These are phyloP conservation scores for Cataglyphis hispanica DNA, from an alignment of 1,140 invertebrate genomes.

Conservation along the genomic window DNA sequence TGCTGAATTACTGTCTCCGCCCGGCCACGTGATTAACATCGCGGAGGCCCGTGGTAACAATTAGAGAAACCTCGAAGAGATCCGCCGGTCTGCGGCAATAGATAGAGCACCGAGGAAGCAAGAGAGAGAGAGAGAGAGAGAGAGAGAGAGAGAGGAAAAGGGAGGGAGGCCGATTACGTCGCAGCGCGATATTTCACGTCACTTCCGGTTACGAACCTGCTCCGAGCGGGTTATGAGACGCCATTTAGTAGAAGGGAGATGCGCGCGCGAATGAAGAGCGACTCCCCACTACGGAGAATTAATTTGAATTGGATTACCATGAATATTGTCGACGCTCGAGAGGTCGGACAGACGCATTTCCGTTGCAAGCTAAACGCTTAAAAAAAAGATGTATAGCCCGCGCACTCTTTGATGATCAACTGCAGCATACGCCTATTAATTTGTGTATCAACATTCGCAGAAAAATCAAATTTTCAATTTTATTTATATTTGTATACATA, in stretches of 20 bases:
- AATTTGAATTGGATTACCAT: slow-evolving; percentile 77
- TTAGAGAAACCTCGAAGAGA: slow-evolving; percentile 80
- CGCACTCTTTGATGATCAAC: slow-evolving; percentile 53
- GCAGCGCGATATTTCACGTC: slow-evolving; percentile 75
- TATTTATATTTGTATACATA: not conserved
- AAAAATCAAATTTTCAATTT: slow-evolving; percentile 24
- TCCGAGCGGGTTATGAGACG: slow-evolving; percentile 77
- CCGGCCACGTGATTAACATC: slow-evolving; percentile 70
- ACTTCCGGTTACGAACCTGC: slow-evolving; percentile 79
- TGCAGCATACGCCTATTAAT: slow-evolving; percentile 12
- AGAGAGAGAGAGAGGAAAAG: not conserved
- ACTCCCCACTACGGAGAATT: slow-evolving; percentile 63
- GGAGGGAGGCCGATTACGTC: slow-evolving; percentile 75
- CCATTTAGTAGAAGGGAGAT: slow-evolving; percentile 64
- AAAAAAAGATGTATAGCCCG: slow-evolving; percentile 22
- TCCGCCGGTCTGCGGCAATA: slow-evolving; percentile 53
- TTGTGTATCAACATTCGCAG: not conserved
- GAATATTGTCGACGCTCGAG: slow-evolving; percentile 74
- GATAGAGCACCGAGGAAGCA: slow-evolving; percentile 3
- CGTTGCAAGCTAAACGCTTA: slow-evolving; percentile 44
- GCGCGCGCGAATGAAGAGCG: slow-evolving; percentile 61
- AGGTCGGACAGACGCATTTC: slow-evolving; percentile 61
- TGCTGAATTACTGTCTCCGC: slow-evolving; percentile 66
- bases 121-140: slow-evolving; percentile 4
- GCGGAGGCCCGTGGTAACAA: slow-evolving; percentile 77